phyloP scores from a whole-genome alignment of 2,888 invertebrate genomes.

The Notodonta dromedarius region DNA sequence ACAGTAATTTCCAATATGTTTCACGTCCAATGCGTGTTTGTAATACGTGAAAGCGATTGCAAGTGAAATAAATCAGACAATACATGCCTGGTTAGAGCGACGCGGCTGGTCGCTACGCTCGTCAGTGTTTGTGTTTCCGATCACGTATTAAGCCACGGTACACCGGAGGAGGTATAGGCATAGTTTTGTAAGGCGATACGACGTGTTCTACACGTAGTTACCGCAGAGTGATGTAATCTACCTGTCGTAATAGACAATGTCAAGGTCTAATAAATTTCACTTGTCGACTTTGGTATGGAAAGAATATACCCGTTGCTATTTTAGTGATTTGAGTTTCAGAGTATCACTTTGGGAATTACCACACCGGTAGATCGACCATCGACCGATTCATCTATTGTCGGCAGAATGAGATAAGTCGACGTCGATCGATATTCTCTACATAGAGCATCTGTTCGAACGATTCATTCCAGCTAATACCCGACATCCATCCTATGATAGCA shows the following conservation, averaged over 20 bases:
- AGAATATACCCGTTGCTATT: no score
- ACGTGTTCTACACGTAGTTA: conserved; percentile 54
- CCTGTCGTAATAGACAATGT: conserved; percentile 65
- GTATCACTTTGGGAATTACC: not conserved
- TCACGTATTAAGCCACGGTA: conserved; percentile 53
- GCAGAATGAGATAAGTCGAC: no score
- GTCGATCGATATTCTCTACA: no score
- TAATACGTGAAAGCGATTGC: conserved; percentile 16
- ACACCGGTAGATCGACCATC: no score
- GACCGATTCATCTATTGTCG: no score
- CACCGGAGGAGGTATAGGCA: conserved; percentile 38
- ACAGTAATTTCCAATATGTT: conserved; percentile 33
- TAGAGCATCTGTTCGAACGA: no score
- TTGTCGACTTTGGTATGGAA: conserved; percentile 19
- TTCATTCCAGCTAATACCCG: no score
- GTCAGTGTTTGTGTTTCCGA: conserved; percentile 44
- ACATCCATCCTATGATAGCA: no score
- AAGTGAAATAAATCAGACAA: conserved; percentile 30
- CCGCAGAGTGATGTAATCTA: conserved; percentile 58
- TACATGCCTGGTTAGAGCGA: conserved; percentile 25
- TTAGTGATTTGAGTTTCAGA: conserved; percentile 9
- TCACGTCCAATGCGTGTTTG: conserved; percentile 31
- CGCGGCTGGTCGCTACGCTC: conserved; percentile 20
- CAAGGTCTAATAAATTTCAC: conserved; percentile 67
- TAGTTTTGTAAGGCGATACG: conserved; percentile 62